These are phyloP conservation scores for Notarius quadriscutis DNA, from an alignment of 2,113 vertebrate species.

Conservation along the genomic window DNA sequence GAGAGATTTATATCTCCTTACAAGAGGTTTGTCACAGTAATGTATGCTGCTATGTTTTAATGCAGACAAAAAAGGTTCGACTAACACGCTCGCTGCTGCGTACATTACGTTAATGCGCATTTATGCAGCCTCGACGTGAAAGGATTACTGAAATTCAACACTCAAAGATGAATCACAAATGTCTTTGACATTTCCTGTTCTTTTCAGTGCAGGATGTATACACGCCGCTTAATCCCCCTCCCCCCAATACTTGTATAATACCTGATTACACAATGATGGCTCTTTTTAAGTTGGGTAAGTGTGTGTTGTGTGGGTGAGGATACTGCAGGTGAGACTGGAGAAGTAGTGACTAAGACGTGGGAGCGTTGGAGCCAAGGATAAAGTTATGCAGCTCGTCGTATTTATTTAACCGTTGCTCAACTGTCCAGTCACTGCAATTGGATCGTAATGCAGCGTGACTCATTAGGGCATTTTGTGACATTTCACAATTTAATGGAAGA, in stretches of 20 bases:
- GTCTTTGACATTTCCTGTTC: conserved; percentile 48
- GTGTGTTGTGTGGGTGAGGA: conserved; percentile 25
- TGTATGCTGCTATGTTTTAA: conserved; percentile 60
- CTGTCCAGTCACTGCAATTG: not conserved
- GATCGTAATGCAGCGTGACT: not conserved
- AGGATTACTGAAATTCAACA: conserved; percentile 63
- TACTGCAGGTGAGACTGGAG: conserved; percentile 15
- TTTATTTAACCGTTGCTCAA: not conserved
- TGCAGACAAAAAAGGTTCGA: conserved; percentile 44
- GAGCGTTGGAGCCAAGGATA: not conserved
- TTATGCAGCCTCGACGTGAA: conserved; percentile 52
- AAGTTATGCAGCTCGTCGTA: not conserved
- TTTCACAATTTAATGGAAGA: not conserved
- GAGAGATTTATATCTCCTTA: not conserved
- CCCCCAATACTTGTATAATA: conserved; percentile 28
- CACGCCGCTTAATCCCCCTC: not conserved
- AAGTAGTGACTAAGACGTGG: conserved; percentile 11
- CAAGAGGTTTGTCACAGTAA: conserved; percentile 65
- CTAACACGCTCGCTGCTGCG: conserved; percentile 64
- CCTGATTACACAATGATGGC: conserved; percentile 43
- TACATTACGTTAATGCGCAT: conserved; percentile 61
- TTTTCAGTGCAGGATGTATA: conserved; percentile 27
- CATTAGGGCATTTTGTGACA: not conserved
- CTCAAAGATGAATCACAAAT: conserved; percentile 62
- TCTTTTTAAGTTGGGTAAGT: conserved; percentile 13